Evolutionary conservation across 2,113 vertebrate species (phyloP), one percentile per base, ranked within the genome.

Genomic region (Tachysurus fulvidraco): DNA sequence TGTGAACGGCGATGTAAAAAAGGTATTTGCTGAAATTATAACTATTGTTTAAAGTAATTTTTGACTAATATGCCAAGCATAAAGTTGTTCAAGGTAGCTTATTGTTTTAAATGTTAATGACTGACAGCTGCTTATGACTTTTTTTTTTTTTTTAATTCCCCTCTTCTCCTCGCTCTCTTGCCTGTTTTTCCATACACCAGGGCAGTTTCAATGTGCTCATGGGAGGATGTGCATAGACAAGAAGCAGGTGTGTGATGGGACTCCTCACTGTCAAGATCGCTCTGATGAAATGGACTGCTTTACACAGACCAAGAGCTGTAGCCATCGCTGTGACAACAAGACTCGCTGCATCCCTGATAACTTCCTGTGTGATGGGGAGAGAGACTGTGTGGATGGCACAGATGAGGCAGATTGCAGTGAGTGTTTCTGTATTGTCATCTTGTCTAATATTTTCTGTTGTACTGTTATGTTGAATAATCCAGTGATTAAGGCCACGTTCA

Each of bases 361-460:
- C 14, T 98, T 97, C 96, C 85, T 94, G 44, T 99, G 97, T 23
- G 97, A 98, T 2, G 96, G 95, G 0, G 90, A 95, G 14, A 41
- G 91, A 0, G 97, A 98, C 95, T 99, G 98, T 25, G 10, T 69
- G 57, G 97, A 99, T 0, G 96, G 97, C 4, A 94, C 94, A 0
- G 97, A 98, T 0, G 98, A 99, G 88, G 80, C 89, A 2, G 87
- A 74, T 13, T 90, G 89, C 36, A 46, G 86, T 89, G 25, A 73
- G 83, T 65, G 30, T 1, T 30, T 7, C 4, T 12, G 1, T 2
- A 7, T 74, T 30, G 12, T 28, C 5, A 4, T 13, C 5, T n/a
- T 12, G n/a, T n/a, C 62, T 67, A 12, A 8, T 25, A 62, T 62
- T n/a, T 64, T 25, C 4, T 12, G n/a, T 28, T 0, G 5, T 14